phyloP scores from a whole-genome alignment of 2,888 invertebrate species.

The Diloba caeruleocephala region DNA sequence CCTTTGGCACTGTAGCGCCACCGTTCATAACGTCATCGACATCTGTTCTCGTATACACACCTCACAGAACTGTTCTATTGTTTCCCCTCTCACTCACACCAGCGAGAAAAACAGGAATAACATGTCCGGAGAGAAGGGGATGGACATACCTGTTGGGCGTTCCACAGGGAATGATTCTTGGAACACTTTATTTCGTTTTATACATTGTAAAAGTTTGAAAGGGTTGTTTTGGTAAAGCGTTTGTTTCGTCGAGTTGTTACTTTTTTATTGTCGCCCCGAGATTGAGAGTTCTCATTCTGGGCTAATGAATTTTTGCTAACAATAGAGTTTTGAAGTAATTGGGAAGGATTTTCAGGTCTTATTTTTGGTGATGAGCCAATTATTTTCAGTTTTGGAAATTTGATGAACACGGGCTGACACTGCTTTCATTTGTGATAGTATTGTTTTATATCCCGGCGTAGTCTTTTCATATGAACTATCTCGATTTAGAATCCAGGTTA shows the following conservation, averaged over 20 bases:
- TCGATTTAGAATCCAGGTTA: too few species aligned
- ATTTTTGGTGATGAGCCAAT: slow-evolving; percentile 35
- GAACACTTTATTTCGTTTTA: slow-evolving; percentile 55
- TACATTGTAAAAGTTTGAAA: slow-evolving; percentile 58
- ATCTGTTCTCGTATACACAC: slow-evolving; percentile 44
- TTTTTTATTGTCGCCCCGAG: slow-evolving; percentile 48
- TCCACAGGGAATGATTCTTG: slow-evolving; percentile 49
- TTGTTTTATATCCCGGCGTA: too few species aligned
- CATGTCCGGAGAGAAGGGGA: slow-evolving; percentile 42
- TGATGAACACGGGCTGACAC: slow-evolving; percentile 5
- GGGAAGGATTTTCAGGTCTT: slow-evolving; percentile 39
- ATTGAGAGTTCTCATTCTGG: slow-evolving; percentile 44
- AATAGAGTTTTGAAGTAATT: slow-evolving; percentile 48
- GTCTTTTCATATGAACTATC: too few species aligned
- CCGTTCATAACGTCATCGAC: slow-evolving; percentile 43
- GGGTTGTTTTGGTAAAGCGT: slow-evolving; percentile 55
- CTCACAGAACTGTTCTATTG: slow-evolving; percentile 29
- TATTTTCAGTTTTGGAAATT: slow-evolving; percentile 30
- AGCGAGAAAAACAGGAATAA: slow-evolving; percentile 21
- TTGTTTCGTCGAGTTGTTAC: slow-evolving; percentile 49
- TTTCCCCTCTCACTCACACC: slow-evolving; percentile 49
- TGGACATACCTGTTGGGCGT: slow-evolving; percentile 56
- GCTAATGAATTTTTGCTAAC: slow-evolving; percentile 58
- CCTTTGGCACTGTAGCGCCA: slow-evolving; percentile 41
- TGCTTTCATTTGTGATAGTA: too few species aligned